These are phyloP conservation scores for Chunga burmeisteri DNA, from an alignment of 2,113 vertebrate species.

Conservation along the genomic window DNA sequence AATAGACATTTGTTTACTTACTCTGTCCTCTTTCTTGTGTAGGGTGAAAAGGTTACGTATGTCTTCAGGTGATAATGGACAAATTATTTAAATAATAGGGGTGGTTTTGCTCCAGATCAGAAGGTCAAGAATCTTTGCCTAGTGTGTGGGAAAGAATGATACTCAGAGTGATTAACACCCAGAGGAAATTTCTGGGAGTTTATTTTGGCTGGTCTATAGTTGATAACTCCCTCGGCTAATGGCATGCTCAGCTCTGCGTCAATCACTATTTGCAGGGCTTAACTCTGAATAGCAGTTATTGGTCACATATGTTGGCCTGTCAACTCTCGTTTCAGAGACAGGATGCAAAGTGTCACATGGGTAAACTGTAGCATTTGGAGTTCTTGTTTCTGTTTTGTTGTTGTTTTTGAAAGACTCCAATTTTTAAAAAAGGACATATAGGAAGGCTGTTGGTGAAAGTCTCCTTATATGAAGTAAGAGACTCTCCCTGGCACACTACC, in stretches of 20 bases:
- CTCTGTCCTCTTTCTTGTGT: not conserved
- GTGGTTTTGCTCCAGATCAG: not conserved
- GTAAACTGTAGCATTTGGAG: not conserved
- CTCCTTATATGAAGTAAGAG: not conserved
- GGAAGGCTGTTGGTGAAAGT: not conserved
- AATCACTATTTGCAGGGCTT: conserved; percentile 37
- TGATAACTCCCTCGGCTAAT: conserved; percentile 43
- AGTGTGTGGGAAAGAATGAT: conserved; percentile 11
- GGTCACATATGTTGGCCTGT: conserved; percentile 21
- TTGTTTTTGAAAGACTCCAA: not conserved
- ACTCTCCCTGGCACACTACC: not conserved
- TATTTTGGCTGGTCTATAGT: conserved; percentile 47
- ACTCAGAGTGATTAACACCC: conserved; percentile 36
- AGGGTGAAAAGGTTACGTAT: not conserved
- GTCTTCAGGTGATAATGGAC: conserved; percentile 49
- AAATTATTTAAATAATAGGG: conserved; percentile 52
- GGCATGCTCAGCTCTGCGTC: not conserved
- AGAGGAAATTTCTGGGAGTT: conserved; percentile 49
- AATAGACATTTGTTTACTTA: not conserved
- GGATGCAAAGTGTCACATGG: not conserved
- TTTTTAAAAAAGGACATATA: not conserved
- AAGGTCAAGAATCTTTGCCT: conserved; percentile 28
- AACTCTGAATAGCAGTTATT: conserved; percentile 37
- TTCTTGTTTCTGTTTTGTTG: not conserved
- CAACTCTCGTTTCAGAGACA: not conserved